Percentiles rank a stretch among this genome's conserved stretches.
Evolutionary conservation across 2,113 vertebrate species (phyloP).

Genomic region (Carollia perspicillata): DNA sequence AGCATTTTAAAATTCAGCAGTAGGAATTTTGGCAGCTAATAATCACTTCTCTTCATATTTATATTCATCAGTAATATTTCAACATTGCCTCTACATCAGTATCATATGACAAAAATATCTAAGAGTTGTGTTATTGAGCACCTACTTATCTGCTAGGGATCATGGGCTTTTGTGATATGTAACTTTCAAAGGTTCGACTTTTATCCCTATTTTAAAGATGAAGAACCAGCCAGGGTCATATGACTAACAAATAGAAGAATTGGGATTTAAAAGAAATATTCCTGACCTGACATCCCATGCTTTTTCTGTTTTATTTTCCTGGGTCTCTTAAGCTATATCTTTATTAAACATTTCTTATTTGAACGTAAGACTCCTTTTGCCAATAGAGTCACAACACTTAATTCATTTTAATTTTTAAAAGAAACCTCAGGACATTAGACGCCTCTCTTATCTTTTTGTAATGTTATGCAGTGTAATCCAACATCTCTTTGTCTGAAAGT

Average conservation of each 20-base stretch:
- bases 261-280: background rate
- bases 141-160: background rate
- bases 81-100: background rate
- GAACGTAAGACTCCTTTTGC: background rate
- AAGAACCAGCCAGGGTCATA: background rate
- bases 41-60: background rate
- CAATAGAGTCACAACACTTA: background rate
- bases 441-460: slow-evolving; percentile 42
- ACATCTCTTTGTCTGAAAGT: background rate
- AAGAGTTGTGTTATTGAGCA: background rate
- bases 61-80: background rate
- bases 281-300: background rate
- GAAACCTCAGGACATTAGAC: background rate
- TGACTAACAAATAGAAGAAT: background rate
- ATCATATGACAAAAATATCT: background rate
- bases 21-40: background rate
- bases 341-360: slow-evolving; percentile 23
- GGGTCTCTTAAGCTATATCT: slow-evolving; percentile 1
- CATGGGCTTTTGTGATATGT: background rate
- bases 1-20: slow-evolving; percentile 4
- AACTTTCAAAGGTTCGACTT: background rate
- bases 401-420: background rate
- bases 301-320: slow-evolving; percentile 24
- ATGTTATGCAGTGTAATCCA: slow-evolving; percentile 25
- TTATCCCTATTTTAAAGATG: background rate